Evolutionary conservation across 2,113 vertebrate genomes (phyloP).

Genomic region (Callaeas wilsoni): DNA sequence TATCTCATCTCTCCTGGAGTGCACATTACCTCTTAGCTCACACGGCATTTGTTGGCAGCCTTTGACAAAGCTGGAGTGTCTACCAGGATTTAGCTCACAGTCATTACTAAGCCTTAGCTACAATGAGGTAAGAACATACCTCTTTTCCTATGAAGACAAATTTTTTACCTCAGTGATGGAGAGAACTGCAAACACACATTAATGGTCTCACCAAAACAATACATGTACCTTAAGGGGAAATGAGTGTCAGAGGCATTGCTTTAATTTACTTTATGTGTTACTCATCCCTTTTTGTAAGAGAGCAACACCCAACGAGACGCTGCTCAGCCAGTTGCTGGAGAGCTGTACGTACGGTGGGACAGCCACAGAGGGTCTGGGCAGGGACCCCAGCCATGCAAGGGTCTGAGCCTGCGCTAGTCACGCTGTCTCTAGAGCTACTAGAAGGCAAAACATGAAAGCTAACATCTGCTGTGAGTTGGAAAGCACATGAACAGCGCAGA

Average conservation of each 20-base stretch:
- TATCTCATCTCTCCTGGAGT: background rate
- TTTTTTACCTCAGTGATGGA: background rate
- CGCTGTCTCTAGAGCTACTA: rapidly evolving
- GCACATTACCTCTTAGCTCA: rapidly evolving
- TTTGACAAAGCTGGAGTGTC: background rate
- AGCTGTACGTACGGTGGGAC: rapidly evolving
- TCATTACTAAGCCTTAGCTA: background rate
- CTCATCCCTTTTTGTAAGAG: background rate
- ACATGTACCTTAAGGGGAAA: background rate
- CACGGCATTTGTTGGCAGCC: background rate
- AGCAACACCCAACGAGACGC: background rate
- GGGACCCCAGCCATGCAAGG: rapidly evolving
- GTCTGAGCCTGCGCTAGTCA: background rate
- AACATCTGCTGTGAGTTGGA: background rate
- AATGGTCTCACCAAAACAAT: background rate
- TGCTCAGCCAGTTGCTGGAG: background rate
- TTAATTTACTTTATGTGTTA: background rate
- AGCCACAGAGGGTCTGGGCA: background rate
- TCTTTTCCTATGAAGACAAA: background rate
- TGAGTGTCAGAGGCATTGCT: background rate
- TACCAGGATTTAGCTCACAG: background rate
- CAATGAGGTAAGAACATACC: background rate
- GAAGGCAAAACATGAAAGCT: background rate
- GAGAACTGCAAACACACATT: background rate
- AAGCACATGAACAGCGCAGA: rapidly evolving